Evolutionary conservation across 2,113 vertebrate genomes (phyloP).

Genomic region (Onychostoma macrolepis): DNA sequence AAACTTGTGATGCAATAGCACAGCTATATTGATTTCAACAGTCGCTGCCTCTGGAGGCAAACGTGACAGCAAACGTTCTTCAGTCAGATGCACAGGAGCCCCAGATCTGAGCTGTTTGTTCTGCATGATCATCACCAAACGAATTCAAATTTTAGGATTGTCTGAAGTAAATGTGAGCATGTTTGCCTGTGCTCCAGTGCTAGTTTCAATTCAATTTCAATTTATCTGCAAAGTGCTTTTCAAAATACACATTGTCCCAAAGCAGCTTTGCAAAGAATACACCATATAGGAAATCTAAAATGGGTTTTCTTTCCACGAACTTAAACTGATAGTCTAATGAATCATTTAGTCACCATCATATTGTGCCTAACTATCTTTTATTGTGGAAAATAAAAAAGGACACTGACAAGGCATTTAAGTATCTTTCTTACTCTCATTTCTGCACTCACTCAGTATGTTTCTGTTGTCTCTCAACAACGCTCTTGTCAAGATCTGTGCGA

Average conservation of each 20-base stretch:
- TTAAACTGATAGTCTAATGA: neutral
- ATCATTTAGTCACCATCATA: neutral
- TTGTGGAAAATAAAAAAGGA: neutral
- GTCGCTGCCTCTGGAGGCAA: neutral
- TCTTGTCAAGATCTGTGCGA: neutral
- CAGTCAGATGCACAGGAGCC: neutral
- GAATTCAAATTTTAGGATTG: neutral
- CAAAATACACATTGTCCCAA: neutral
- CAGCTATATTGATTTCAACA: constrained; percentile 13
- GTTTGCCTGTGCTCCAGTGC: neutral
- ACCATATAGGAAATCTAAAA: neutral
- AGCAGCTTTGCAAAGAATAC: neutral
- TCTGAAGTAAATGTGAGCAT: neutral
- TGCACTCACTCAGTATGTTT: neutral
- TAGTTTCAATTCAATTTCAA: neutral
- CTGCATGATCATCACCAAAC: neutral
- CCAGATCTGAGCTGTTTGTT: constrained; percentile 4
- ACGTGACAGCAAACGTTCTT: neutral
- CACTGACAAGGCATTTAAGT: too few relatives aligned
- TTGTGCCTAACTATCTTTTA: neutral
- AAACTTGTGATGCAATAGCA: neutral
- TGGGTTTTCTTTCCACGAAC: neutral
- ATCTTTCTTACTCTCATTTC: too few relatives aligned
- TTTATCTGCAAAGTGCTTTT: neutral
- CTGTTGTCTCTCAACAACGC: neutral